These are phyloP conservation scores for Bacillus rossius DNA, from an alignment of 1,140 invertebrate genomes.

Conservation along the genomic window DNA sequence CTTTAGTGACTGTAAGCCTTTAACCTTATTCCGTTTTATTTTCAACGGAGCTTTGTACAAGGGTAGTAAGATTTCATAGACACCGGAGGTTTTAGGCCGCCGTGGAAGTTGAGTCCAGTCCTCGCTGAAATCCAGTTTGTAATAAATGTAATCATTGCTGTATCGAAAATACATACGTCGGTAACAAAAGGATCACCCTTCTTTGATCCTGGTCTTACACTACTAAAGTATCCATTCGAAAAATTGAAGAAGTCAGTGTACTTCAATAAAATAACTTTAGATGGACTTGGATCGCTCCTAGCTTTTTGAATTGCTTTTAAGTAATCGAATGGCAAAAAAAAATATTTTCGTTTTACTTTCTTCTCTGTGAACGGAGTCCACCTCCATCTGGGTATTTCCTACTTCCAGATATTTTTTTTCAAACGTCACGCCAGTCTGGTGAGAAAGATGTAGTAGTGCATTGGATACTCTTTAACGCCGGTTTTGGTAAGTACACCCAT, in stretches of 20 bases:
- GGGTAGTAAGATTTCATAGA: too few species aligned
- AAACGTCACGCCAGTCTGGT: background rate
- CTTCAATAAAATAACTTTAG: slow-evolving; percentile 7
- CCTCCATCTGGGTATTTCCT: slow-evolving; percentile 18
- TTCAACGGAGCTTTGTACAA: too few species aligned
- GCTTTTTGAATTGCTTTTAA: slow-evolving; percentile 7
- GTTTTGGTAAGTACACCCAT: background rate
- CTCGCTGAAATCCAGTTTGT: slow-evolving; percentile 19
- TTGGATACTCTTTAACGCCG: background rate
- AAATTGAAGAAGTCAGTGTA: slow-evolving; percentile 15
- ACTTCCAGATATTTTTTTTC: slow-evolving; percentile 14
- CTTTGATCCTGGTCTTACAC: slow-evolving; percentile 15
- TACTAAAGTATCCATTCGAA: background rate
- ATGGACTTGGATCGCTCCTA: slow-evolving; percentile 8
- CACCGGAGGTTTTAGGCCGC: background rate
- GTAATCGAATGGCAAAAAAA: slow-evolving; percentile 22
- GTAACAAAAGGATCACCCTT: slow-evolving; percentile 12
- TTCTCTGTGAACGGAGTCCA: slow-evolving; percentile 15
- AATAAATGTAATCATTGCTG: slow-evolving; percentile 19
- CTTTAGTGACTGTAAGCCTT: too few species aligned
- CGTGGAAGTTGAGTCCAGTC: slow-evolving; percentile 11
- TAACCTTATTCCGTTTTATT: too few species aligned
- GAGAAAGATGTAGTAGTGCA: background rate
- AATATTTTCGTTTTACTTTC: slow-evolving; percentile 5
- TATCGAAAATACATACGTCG: slow-evolving; percentile 21